Evolutionary conservation across 2,113 vertebrate species (phyloP).

Genomic region (Rhagologus leucostigma): DNA sequence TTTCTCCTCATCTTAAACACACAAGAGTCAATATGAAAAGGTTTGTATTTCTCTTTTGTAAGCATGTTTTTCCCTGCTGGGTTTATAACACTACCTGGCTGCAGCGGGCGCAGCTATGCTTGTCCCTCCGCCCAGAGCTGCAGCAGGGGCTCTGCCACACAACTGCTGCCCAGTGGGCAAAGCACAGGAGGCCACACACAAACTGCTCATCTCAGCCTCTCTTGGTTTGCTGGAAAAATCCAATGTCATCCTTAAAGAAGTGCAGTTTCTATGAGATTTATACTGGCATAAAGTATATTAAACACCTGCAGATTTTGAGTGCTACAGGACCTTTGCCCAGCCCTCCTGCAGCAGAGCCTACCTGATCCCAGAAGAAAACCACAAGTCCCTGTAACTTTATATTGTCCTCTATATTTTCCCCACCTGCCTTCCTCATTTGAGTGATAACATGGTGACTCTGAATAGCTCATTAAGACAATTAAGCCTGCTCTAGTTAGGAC

Average conservation of each 20-base stretch:
- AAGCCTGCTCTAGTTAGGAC: neutral
- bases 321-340: neutral
- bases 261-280: neutral
- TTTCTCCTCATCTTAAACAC: neutral
- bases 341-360: neutral
- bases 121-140: neutral
- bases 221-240: neutral
- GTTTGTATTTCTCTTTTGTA: neutral
- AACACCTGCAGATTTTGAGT: neutral
- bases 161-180: rapidly evolving
- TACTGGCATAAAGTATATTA: neutral
- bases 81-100: neutral
- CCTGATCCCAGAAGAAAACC: neutral
- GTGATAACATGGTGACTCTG: neutral
- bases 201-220: neutral
- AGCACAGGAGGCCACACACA: neutral
- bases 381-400: neutral
- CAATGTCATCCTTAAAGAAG: neutral
- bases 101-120: neutral
- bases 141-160: neutral
- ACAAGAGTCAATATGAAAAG: neutral
- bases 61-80: neutral
- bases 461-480: neutral
- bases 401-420: neutral
- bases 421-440: neutral